A percentile compares a stretch with the other conserved stretches of the same genome.
phyloP scores from a whole-genome alignment of 2,113 vertebrate species.

The Phaethornis superciliosus region DNA sequence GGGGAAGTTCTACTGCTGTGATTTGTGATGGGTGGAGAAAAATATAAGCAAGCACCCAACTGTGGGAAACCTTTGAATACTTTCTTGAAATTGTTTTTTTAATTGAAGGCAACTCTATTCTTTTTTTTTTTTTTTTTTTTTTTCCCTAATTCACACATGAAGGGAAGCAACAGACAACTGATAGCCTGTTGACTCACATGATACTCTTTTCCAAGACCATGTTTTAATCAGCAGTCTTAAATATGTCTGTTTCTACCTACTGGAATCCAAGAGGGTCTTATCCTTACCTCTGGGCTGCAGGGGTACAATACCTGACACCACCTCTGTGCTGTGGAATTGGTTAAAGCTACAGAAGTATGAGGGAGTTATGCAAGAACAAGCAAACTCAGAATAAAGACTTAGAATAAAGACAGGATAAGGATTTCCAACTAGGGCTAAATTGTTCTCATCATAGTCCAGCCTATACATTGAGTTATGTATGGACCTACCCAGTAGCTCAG shows the following conservation, averaged over 20 bases:
- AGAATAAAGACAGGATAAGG: not conserved
- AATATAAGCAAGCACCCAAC: not conserved
- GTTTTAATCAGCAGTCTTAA: slow-evolving; percentile 33
- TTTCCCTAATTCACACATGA: not conserved
- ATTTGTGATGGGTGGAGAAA: slow-evolving; percentile 19
- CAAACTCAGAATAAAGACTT: not conserved
- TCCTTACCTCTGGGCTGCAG: not conserved
- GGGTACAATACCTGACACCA: not conserved
- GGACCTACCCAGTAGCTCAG: not conserved
- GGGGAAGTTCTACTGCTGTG: slow-evolving; percentile 12
- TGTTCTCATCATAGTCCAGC: not conserved
- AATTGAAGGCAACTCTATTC: not conserved
- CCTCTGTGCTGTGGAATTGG: not conserved
- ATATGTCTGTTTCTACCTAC: not conserved
- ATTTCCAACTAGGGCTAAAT: not conserved
- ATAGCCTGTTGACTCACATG: not conserved
- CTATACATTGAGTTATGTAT: not conserved
- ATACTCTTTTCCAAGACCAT: not conserved
- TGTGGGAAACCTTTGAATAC: slow-evolving; percentile 6
- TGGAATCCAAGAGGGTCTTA: not conserved
- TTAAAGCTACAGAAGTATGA: not conserved
- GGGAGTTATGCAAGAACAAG: not conserved
- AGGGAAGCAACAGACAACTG: not conserved
- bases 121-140: not conserved
- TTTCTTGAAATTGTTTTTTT: not conserved